Evolutionary conservation across 2,888 invertebrate genomes (phyloP), one percentile per base, ranked within the genome.

Genomic region (Apoderus coryli): DNA sequence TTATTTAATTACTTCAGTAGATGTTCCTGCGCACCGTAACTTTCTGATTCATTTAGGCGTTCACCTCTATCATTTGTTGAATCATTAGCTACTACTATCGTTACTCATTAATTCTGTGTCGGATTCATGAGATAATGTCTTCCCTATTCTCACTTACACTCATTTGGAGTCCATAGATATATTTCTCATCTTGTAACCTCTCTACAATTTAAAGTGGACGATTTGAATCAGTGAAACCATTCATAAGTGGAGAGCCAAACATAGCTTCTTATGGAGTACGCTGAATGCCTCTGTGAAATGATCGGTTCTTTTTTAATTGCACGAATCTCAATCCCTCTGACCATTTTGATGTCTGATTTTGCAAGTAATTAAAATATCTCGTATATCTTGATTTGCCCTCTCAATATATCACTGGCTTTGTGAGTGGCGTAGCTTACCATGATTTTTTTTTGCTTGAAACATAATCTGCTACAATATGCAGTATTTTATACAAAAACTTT

Each of bases 381-480:
- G 25, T 23, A 38, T 32, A 30, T 37, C 39, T 27, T 34, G 34
- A 29, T 35, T 38, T 28, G 39, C 37, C 14, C 36, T 32, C 23
- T 38, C 27, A 26, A 38, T 29, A 24, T 24, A 31, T 12, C 29
- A 14, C 27, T 34, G 36, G 33, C 34, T 36, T 32, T 36, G 34
- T 31, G 34, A 34, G 10, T 38, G 32, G 14, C 34, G 32, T 22
- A 32, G 38, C 19, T 33, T 29, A 24, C 35, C 37, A 25, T 40
- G 35, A 34, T 38, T 33, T 34, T 34, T 33, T 35, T 36, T 38
- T 22, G 33, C 35, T 14, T 35, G 31, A 28, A 36, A 36, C 35
- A 31, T 35, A 31, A n/a, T 36, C 25, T 31, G 33, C 29, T n/a
- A 39, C 25, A 13, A 22, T 32, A 31, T 25, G 37, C n/a, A 37